A percentile compares a stretch with the other conserved stretches of the same genome.
Conservation (phyloP, 2,888 invertebrate genomes). For the Pandemis heparana region DNA sequence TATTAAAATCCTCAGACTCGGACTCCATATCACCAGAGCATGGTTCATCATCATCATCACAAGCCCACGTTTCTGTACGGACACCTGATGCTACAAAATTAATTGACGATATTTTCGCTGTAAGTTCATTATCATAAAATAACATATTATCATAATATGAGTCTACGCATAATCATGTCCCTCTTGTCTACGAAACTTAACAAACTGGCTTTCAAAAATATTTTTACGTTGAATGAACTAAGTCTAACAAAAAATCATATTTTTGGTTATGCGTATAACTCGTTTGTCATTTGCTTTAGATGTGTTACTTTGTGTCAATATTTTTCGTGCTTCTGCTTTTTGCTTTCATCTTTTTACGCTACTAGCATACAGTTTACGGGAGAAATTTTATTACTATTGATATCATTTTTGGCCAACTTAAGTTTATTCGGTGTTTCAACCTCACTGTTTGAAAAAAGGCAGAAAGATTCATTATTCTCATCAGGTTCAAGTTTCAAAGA, state of each 20-base stretch:
- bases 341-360: background rate
- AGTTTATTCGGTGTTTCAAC: too few species aligned
- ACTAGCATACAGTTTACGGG: too few species aligned
- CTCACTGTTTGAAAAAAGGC: too few species aligned
- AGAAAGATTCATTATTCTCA: too few species aligned
- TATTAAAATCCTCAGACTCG: constrained; percentile 57
- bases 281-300: background rate
- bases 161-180: background rate
- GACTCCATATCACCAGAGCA: constrained; percentile 68
- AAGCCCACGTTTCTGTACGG: constrained; percentile 72
- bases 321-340: background rate
- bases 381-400: background rate
- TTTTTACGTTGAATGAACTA: background rate
- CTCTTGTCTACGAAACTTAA: background rate
- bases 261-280: background rate
- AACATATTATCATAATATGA: background rate
- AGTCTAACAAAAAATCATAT: background rate
- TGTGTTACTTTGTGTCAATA: background rate
- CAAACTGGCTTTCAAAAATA: background rate
- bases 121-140: constrained; percentile 68
- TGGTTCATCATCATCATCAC: constrained; percentile 66
- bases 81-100: constrained; percentile 76
- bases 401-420: too few species aligned
- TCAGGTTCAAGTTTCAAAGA: too few species aligned
- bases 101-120: constrained; percentile 77